Evolutionary conservation across 2,113 vertebrate genomes (phyloP), one percentile per base, ranked within the genome.

Genomic region (Centropus bengalensis): DNA sequence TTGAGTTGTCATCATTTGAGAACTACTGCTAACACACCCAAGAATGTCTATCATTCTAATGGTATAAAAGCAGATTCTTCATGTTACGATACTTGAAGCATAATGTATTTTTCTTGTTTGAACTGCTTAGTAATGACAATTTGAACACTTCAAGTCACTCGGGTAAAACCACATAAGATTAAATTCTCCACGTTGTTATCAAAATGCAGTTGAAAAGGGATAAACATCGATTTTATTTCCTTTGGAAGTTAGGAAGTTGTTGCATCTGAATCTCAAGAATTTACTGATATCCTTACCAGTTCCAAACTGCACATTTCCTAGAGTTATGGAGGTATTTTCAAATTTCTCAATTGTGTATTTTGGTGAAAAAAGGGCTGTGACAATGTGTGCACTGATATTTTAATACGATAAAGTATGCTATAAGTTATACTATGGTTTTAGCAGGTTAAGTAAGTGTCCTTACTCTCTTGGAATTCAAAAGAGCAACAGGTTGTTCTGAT

Each of bases 1-100:
- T 75, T 63, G 51, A 76, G 44, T 54, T 96, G 54, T 80, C 82
- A 76, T 77, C 70, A 62, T 79, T 80, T 47, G 28, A 87, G 63
- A 91, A 68, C 54, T 44, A 73, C 5, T 26, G 42, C 4, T 82
- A 82, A 42, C 42, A 69, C 45, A 71, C 67, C 44, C 71, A 86
- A 74, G 55, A 80, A 24, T 23, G n/a, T 54, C 82, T 90, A 11
- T 83, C 36, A 42, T 83, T 73, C 42, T 9, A n/a, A 1, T 30
- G 14, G 14, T 64, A 33, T 21, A 89, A 89, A 92, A 71, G 23
- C 17, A 44, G 47, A 59, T 60, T 70, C 42, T 56, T 91, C 54
- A 30, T 11, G 12, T 63, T 77, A 32, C n/a, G 86, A 49, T 66
- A 45, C 16, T 82, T 74, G 32, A 84, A 14, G 32, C 20, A 60